Conservation (phyloP, 2,797 vertebrate species). For the Novumbra hubbsi region DNA sequence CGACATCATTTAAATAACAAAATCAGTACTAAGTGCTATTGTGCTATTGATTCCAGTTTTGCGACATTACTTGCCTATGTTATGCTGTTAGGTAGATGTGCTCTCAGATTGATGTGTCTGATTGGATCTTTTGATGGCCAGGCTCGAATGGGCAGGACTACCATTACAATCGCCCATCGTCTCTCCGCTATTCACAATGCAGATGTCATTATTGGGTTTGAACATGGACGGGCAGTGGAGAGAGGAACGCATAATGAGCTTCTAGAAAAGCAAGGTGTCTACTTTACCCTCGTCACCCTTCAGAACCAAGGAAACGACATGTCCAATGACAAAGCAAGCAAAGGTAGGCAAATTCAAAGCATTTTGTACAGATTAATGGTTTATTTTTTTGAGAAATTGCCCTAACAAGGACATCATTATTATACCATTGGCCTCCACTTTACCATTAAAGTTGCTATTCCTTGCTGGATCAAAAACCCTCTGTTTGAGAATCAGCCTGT, state of each 20-base stretch:
- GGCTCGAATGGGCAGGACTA: constrained; percentile 74
- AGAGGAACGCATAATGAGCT: constrained; percentile 74
- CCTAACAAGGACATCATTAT: too few relatives aligned
- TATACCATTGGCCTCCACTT: too few relatives aligned
- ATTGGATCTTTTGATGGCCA: constrained; percentile 39
- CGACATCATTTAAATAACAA: background rate
- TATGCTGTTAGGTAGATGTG: too few relatives aligned
- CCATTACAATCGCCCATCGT: constrained; percentile 80
- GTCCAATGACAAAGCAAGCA: constrained; percentile 33
- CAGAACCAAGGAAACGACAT: constrained; percentile 66
- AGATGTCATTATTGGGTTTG: constrained; percentile 79
- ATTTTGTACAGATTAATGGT: background rate
- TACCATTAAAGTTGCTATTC: too few relatives aligned
- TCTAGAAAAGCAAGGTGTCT: constrained; percentile 73
- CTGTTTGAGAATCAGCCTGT: too few relatives aligned
- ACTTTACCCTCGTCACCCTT: constrained; percentile 79
- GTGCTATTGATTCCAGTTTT: too few relatives aligned
- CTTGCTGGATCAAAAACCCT: too few relatives aligned
- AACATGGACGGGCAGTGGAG: constrained; percentile 76
- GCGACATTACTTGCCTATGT: too few relatives aligned
- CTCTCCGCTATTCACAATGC: constrained; percentile 79
- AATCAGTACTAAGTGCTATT: background rate
- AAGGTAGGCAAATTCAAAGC: constrained; percentile 50
- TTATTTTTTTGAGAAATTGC: background rate
- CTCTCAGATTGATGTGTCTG: background rate